A percentile compares a stretch with the other conserved stretches of the same genome.
Conservation (phyloP, 2,113 vertebrate genomes). For the Candoia aspera region DNA sequence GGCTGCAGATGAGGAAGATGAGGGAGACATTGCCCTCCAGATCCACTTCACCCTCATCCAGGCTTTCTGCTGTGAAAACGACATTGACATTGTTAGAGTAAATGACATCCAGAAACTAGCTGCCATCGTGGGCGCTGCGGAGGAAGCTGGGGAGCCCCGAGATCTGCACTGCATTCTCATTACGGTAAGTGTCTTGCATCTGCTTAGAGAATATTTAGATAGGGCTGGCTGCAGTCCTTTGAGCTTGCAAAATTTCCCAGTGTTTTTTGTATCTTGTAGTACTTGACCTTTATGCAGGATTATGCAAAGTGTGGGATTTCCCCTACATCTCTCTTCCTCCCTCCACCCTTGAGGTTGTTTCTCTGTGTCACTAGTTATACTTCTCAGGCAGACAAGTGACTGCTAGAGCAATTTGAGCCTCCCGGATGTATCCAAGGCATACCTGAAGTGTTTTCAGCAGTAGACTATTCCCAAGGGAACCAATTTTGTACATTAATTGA, state of each 20-base stretch:
- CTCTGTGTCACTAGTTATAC: background rate
- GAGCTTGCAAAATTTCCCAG: background rate
- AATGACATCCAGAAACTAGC: constrained; percentile 87
- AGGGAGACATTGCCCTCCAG: constrained; percentile 94
- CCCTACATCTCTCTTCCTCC: background rate
- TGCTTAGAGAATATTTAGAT: background rate
- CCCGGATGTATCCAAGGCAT: too few relatives aligned
- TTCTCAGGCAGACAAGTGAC: background rate
- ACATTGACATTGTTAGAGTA: constrained; percentile 94
- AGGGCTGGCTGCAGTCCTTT: background rate
- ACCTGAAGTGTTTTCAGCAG: background rate
- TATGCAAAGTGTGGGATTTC: background rate
- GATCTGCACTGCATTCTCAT: constrained; percentile 97
- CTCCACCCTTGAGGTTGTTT: background rate
- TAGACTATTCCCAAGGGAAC: background rate
- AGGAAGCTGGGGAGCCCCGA: constrained; percentile 82
- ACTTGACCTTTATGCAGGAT: background rate
- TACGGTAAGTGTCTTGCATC: constrained; percentile 79
- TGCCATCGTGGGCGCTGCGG: constrained; percentile 81
- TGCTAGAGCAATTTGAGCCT: background rate
- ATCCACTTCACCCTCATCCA: constrained; percentile 99
- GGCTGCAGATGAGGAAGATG: constrained; percentile 90
- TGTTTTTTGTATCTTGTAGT: background rate
- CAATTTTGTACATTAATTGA: background rate
- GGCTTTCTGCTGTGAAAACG: constrained; percentile 97